A percentile compares a stretch with the other conserved stretches of the same genome.
Evolutionary conservation across 2,113 vertebrate genomes (phyloP).

Genomic region (Aptenodytes forsteri): DNA sequence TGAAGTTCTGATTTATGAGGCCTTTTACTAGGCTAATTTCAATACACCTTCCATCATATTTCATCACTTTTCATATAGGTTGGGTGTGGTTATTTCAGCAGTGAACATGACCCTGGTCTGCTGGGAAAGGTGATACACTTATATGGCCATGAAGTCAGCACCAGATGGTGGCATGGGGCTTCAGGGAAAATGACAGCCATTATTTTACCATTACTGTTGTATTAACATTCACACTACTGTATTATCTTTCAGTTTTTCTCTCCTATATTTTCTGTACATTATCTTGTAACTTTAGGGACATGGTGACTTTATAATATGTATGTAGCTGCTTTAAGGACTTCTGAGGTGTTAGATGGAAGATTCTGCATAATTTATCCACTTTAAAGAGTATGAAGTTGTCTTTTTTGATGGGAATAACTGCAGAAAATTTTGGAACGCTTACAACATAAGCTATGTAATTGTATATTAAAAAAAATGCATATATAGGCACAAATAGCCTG

Average conservation of each 20-base stretch:
- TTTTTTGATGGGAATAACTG: background rate
- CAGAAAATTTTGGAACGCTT: background rate
- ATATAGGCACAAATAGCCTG: background rate
- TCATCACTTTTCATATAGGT: background rate
- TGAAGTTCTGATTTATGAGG: constrained; percentile 46
- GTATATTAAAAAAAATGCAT: background rate
- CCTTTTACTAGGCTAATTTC: constrained; percentile 58
- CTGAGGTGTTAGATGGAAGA: background rate
- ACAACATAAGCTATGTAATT: background rate
- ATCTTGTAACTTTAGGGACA: background rate
- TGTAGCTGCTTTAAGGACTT: background rate
- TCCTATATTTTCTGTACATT: background rate
- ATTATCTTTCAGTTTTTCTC: background rate
- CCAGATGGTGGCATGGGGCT: background rate
- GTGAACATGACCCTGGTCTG: rapidly evolving
- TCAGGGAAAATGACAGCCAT: background rate
- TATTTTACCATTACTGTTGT: background rate
- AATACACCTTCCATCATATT: constrained; percentile 28
- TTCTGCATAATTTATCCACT: background rate
- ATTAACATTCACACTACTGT: background rate
- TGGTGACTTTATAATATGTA: background rate
- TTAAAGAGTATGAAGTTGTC: background rate
- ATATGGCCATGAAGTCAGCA: background rate
- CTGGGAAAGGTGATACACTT: background rate
- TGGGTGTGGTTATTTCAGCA: background rate